Conservation (phyloP, 1,140 invertebrate species). For the Nephotettix cincticeps region DNA sequence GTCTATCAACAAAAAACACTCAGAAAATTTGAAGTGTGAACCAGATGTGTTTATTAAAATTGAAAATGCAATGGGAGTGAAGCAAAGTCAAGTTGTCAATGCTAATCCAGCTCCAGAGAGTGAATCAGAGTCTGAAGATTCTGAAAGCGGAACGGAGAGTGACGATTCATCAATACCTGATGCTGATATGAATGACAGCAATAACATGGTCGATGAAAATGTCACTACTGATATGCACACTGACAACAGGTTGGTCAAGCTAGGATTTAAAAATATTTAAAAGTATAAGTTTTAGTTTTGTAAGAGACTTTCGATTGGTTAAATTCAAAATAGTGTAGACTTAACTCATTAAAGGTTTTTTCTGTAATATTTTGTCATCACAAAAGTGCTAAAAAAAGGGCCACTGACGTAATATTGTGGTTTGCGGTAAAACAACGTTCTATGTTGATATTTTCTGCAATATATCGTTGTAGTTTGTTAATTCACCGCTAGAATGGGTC, state of each 20-base stretch:
- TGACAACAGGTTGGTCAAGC: background rate
- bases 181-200: background rate
- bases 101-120: background rate
- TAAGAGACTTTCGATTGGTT: too few species aligned
- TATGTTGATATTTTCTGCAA: too few species aligned
- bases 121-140: constrained; percentile 17
- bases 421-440: too few species aligned
- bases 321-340: too few species aligned
- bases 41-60: constrained; percentile 12
- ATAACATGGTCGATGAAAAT: background rate
- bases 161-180: constrained; percentile 6
- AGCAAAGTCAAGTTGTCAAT: background rate
- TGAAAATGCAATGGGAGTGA: background rate
- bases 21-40: constrained; percentile 9
- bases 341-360: too few species aligned
- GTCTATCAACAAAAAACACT: constrained; percentile 9
- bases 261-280: too few species aligned
- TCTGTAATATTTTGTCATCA: too few species aligned
- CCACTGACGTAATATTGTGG: too few species aligned
- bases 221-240: background rate
- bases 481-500: too few species aligned
- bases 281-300: background rate
- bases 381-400: too few species aligned
- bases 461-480: too few species aligned
- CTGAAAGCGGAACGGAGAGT: constrained; percentile 24